A percentile compares a stretch with the other conserved stretches of the same genome.
phyloP scores from a whole-genome alignment of 2,888 invertebrate species.

The Pandemis cinnamomeana region DNA sequence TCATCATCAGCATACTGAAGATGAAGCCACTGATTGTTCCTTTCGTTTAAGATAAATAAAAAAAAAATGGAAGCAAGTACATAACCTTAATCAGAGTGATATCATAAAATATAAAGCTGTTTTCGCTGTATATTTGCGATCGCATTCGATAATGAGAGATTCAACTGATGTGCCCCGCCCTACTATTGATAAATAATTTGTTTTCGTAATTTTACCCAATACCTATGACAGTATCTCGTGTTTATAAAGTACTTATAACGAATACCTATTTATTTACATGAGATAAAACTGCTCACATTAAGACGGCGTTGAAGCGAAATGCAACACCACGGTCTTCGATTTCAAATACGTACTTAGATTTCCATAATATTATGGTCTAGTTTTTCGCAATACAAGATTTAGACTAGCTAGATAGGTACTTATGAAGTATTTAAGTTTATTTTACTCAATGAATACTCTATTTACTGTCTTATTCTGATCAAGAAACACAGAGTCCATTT shows the following conservation, averaged over 20 bases:
- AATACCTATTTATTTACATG: conserved; percentile 27
- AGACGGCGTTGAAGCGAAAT: conserved; percentile 36
- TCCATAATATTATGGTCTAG: conserved; percentile 39
- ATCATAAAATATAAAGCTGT: conserved; percentile 25
- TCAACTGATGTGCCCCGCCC: conserved; percentile 15
- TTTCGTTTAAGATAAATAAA: conserved; percentile 4
- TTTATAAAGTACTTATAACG: conserved; percentile 24
- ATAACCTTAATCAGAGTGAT: conserved; percentile 11
- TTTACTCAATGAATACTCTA: background rate
- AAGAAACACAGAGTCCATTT: no score
- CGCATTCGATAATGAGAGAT: conserved; percentile 25
- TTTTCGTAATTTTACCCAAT: conserved; percentile 26
- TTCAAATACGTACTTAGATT: conserved; percentile 37
- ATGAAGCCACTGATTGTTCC: background rate
- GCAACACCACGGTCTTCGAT: conserved; percentile 37
- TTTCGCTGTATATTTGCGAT: conserved; percentile 28
- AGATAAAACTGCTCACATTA: conserved; percentile 33
- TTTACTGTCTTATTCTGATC: background rate
- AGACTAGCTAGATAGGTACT: background rate
- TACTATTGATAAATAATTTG: conserved; percentile 30
- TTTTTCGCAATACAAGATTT: conserved; percentile 34
- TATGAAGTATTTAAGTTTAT: background rate
- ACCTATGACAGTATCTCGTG: conserved; percentile 10
- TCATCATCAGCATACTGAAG: background rate
- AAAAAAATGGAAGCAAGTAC: background rate